Evolutionary conservation across 2,888 invertebrate species (phyloP), one percentile per base, ranked within the genome.

Genomic region (Dryomyza anilis): DNA sequence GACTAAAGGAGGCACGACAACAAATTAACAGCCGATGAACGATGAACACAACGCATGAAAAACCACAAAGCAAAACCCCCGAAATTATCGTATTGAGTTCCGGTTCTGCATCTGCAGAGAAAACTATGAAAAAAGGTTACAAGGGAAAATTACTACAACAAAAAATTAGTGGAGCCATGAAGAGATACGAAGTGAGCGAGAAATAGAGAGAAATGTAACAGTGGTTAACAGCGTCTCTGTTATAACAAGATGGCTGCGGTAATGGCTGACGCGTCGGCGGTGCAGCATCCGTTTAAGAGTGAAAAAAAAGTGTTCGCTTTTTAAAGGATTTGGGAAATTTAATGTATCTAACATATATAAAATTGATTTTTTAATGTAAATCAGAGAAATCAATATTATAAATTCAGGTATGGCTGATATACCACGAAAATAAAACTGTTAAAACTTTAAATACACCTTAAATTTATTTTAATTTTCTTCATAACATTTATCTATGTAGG

Each of bases 51-150:
- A 43, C 43, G 45, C 10, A 16, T 12, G 14, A 25, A 52, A n/a
- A 61, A 39, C 8, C 25, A 16, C 7, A 46, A n/a, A 39, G 23
- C 29, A 14, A 33, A 43, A n/a, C n/a, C n/a, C 25, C 58, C 23
- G 29, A 58, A 58, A 58, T 58, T 58, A 45, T 58, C 29, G 45
- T 8, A 3, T 58, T 45, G 6, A 58, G 58, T 58, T 58, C 45
- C 58, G 58, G 58, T 46, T 29, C n/a, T 27, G 29, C 45, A 30
- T 55, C 14, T 36, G 52, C 27, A 52, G 29, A 52, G 52, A 36
- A 36, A 23, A 16, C 3, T 23, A 36, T 36, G 21, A 30, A 55
- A 8, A 10, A 33, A n/a, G n/a, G 14, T 7, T 29, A 12, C 55
- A 16, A 14, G 50, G 48, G 48, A 21, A 10, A 48, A 21, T 6